A percentile compares a stretch with the other conserved stretches of the same genome.
Conservation (phyloP, 2,113 vertebrate genomes). For the Megaceryle maxima region DNA sequence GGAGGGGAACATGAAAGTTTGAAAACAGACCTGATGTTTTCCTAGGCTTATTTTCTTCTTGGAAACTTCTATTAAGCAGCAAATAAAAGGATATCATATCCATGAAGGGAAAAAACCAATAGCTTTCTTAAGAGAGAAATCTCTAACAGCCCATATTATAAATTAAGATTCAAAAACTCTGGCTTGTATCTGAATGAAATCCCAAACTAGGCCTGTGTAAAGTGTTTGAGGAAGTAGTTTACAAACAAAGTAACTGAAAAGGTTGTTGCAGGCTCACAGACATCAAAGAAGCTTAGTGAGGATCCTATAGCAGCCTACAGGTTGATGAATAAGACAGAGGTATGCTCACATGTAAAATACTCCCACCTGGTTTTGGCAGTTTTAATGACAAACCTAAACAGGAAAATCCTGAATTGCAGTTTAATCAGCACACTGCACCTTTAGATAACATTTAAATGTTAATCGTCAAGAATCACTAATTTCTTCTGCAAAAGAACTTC, state of each 20-base stretch:
- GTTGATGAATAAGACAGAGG: not conserved
- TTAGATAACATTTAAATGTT: not conserved
- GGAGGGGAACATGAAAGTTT: not conserved
- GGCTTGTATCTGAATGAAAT: not conserved
- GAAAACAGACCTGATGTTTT: not conserved
- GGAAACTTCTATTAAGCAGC: not conserved
- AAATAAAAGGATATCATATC: not conserved
- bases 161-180: not conserved
- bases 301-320: not conserved
- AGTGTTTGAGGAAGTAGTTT: not conserved
- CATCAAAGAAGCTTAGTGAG: not conserved
- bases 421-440: not conserved
- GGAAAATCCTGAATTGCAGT: not conserved
- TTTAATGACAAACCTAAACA: not conserved
- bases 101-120: not conserved
- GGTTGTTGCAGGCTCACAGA: not conserved
- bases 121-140: not conserved
- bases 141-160: not conserved
- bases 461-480: not conserved
- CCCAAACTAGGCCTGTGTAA: not conserved
- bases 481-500: not conserved
- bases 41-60: not conserved
- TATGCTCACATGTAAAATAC: not conserved
- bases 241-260: not conserved
- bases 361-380: not conserved